These are phyloP conservation scores for Pitangus sulphuratus DNA, from an alignment of 2,797 vertebrate genomes.

Conservation along the genomic window DNA sequence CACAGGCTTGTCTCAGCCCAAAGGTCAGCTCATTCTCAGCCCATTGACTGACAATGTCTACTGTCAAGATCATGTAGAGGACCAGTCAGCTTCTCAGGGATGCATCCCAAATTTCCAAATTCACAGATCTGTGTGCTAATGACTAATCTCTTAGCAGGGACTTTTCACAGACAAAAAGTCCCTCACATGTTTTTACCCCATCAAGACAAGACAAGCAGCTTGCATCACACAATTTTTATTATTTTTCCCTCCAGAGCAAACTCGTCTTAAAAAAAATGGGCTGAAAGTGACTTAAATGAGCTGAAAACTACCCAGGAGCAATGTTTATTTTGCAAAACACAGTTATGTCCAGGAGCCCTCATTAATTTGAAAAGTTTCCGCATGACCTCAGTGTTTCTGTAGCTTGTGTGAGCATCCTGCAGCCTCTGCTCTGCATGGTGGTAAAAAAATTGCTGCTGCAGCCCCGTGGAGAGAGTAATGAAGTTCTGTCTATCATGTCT, in stretches of 20 bases:
- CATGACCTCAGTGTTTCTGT: slow-evolving; percentile 43
- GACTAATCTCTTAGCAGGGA: not conserved
- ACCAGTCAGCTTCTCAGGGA: not conserved
- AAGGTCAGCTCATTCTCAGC: not conserved
- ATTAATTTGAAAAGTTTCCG: not conserved
- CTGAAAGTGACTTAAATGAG: not conserved
- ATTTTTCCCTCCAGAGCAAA: not conserved
- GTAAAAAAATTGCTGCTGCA: not conserved
- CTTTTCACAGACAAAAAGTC: not conserved
- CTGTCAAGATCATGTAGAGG: not conserved
- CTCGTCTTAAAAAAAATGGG: not conserved
- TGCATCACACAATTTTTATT: not conserved
- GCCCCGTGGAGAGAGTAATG: not conserved
- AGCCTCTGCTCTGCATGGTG: not conserved
- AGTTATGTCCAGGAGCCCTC: not conserved
- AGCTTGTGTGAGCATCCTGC: not conserved
- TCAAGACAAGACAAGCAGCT: not conserved
- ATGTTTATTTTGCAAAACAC: slow-evolving; percentile 20
- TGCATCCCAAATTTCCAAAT: not conserved
- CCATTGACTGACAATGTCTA: not conserved
- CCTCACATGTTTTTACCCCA: not conserved
- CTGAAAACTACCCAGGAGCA: slow-evolving; percentile 22
- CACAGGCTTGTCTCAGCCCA: not conserved
- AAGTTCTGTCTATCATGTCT: not conserved
- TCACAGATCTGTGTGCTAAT: not conserved